Evolutionary conservation across 2,797 vertebrate genomes (phyloP), one percentile per base, ranked within the genome.

Genomic region (Sebastes diploproa): DNA sequence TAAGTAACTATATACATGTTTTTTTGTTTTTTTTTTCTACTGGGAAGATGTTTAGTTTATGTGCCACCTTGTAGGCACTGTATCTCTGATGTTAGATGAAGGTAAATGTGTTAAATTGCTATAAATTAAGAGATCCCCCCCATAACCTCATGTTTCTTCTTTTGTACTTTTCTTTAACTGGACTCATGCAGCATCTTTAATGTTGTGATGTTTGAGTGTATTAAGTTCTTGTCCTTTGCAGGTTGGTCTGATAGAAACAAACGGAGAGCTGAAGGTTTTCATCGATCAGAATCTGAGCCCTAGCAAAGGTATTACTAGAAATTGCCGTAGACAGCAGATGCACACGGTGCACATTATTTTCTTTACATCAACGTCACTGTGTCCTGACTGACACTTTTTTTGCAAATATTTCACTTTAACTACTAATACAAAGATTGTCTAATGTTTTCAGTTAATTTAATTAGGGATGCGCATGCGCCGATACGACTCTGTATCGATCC

Each of bases 251-350:
- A 97, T 99, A 96, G 98, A 99, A 97, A 97, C 98, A 92, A 99
- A 99, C 92, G 98, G 98, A 96, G 98, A 99, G 91, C 95, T 99
- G 91, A 99, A 99, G 95, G 97, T 99, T 96, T 99, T 99, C 94
- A 97, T 98, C 89, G 98, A 99, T 96, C 98, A 99, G 96, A 99
- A 99, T 96, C 95, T 99, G 88, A 99, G 98, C 95, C 98, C 98
- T 54, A 97, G 96, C 88, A 99, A 99, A 99, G 98, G 98, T 99
- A 91, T 65, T 9, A 10, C 12, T 34, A 42, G 3, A 61, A 68
- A 29, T 67, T 79, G 7, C 4, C 6, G 34, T 55, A 30, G 23
- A 16, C 9, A 23, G 3, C 34, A 38, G 20, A 16, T 74, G 25
- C 58, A 42, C 16, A 29, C 20, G 3, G 11, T 54, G 7, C 20